Evolutionary conservation across 2,113 vertebrate species (phyloP).

Genomic region (Oophaga pumilio): DNA sequence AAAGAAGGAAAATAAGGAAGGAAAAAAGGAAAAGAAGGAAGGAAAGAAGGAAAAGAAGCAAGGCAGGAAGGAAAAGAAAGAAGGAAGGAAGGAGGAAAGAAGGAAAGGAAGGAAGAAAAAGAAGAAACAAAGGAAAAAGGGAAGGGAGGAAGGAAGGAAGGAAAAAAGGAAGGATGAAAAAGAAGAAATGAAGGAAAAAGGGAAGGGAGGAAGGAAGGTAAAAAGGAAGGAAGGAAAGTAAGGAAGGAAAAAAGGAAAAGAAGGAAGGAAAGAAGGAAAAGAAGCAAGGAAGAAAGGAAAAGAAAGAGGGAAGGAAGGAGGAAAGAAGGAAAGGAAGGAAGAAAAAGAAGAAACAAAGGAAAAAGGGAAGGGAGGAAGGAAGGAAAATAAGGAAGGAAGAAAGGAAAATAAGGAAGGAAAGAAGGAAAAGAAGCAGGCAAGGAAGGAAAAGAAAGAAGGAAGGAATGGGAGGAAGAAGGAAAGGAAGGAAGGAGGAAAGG

Average conservation of each 20-base stretch:
- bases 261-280: background rate
- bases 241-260: background rate
- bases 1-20: background rate
- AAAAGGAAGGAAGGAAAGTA: background rate
- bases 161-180: too few species aligned
- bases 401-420: too few species aligned
- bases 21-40: background rate
- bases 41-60: background rate
- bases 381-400: too few species aligned
- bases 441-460: background rate
- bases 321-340: background rate
- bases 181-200: background rate
- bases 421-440: too few species aligned
- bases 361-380: background rate
- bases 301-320: background rate
- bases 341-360: background rate
- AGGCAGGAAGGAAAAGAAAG: background rate
- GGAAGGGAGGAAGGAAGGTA: background rate
- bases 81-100: background rate
- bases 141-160: too few species aligned
- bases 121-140: background rate
- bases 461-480: background rate
- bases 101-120: background rate
- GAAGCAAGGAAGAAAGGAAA: background rate
- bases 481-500: background rate